phyloP scores from a whole-genome alignment of 2,797 vertebrate species.

The Ceyx erithaca region DNA sequence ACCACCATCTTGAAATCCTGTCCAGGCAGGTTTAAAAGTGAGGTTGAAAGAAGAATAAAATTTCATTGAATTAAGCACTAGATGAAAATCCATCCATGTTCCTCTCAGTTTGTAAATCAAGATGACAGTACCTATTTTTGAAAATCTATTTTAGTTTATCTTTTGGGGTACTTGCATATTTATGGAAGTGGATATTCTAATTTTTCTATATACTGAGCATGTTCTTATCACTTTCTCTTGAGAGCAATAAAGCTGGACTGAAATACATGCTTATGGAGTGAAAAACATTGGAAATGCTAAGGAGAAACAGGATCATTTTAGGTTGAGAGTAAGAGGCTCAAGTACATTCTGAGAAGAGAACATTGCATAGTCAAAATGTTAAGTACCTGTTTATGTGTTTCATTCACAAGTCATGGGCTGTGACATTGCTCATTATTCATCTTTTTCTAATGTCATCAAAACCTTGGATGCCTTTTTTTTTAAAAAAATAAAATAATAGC shows the following conservation, averaged over 20 bases:
- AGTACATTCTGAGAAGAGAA: neutral
- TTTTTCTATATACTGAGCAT: neutral
- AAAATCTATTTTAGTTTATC: neutral
- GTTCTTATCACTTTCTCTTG: neutral
- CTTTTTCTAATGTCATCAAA: neutral
- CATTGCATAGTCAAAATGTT: neutral
- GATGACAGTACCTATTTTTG: neutral
- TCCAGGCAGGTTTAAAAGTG: conserved; percentile 39
- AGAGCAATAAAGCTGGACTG: neutral
- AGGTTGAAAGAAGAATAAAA: neutral
- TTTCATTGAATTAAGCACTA: neutral
- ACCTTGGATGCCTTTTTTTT: neutral
- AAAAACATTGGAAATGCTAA: neutral
- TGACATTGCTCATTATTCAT: neutral
- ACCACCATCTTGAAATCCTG: conserved; percentile 39
- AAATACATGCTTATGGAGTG: neutral
- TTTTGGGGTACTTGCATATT: neutral
- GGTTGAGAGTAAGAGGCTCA: neutral
- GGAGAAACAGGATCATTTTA: neutral
- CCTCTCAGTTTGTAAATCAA: neutral
- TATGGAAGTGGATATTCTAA: neutral
- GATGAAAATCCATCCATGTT: neutral
- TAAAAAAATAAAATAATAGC: neutral
- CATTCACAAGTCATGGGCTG: neutral
- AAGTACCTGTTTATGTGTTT: neutral